Percentiles rank a stretch among this genome's conserved stretches.
Evolutionary conservation across 2,113 vertebrate genomes (phyloP).

Genomic region (Mastomys coucha): DNA sequence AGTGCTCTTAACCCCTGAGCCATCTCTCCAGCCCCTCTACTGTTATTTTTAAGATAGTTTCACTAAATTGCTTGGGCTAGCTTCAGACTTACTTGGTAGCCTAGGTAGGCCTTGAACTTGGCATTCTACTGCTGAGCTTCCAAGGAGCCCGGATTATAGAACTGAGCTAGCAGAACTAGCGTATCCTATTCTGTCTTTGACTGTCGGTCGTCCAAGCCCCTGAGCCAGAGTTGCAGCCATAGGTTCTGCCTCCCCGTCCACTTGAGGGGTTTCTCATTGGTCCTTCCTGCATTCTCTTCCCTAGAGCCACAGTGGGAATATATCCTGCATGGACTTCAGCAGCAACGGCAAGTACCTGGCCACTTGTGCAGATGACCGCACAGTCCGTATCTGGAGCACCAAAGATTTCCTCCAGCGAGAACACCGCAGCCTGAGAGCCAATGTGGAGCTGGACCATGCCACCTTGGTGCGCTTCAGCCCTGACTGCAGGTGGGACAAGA

Average conservation of each 20-base stretch:
- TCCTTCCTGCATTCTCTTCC: conserved; percentile 58
- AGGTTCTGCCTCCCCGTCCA: not conserved
- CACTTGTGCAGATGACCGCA: conserved; percentile 95
- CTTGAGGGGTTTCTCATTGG: not conserved
- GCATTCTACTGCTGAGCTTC: not conserved
- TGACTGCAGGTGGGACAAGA: conserved; percentile 91
- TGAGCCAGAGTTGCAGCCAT: not conserved
- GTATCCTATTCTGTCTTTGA: not conserved
- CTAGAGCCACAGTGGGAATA: conserved; percentile 92
- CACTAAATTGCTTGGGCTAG: not conserved
- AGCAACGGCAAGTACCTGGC: conserved; percentile 97
- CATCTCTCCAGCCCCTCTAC: too few species aligned
- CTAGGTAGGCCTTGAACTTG: not conserved
- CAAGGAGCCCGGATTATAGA: not conserved
- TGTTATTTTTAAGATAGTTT: not conserved
- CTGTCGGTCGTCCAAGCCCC: not conserved
- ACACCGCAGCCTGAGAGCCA: conserved; percentile 94
- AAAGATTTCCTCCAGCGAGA: conserved; percentile 94
- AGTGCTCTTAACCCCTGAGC: too few species aligned
- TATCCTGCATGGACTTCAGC: conserved; percentile 96
- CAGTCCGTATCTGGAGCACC: conserved; percentile 96
- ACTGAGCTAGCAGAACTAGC: not conserved
- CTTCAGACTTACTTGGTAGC: not conserved
- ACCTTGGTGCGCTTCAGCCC: conserved; percentile 95
- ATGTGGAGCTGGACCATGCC: conserved; percentile 94